Percentiles rank a stretch among this genome's conserved stretches.
phyloP scores from a whole-genome alignment of 2,888 invertebrate species.

The Villa cingulata region DNA sequence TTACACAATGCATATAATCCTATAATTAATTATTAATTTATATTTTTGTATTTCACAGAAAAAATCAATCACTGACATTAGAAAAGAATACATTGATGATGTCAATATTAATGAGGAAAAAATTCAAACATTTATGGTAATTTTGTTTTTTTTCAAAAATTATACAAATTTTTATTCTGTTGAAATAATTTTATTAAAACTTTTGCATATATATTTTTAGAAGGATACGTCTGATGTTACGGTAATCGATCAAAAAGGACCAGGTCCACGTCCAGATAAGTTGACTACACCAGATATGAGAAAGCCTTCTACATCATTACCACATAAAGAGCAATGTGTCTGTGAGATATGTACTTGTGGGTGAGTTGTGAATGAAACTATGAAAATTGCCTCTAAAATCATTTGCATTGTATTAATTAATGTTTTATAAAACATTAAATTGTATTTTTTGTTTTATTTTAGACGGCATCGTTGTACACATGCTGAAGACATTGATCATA shows the following conservation, averaged over 20 bases:
- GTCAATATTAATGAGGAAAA: too few relatives aligned
- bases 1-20: too few relatives aligned
- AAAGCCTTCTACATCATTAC: background rate
- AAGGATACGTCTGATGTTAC: background rate
- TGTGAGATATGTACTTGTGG: constrained; percentile 86
- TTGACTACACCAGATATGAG: background rate
- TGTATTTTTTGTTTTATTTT: constrained; percentile 18
- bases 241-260: background rate
- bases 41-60: background rate
- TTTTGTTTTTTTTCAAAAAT: too few relatives aligned
- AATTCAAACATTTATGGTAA: too few relatives aligned
- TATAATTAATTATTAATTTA: too few relatives aligned
- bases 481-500: constrained; percentile 24
- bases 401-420: too few relatives aligned
- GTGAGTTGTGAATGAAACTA: too few relatives aligned
- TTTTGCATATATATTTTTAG: background rate
- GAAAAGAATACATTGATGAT: too few relatives aligned
- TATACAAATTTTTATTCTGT: background rate
- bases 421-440: too few relatives aligned
- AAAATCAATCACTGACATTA: background rate
- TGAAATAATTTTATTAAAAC: background rate
- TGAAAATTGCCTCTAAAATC: too few relatives aligned
- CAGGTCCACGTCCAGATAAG: background rate
- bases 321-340: constrained; percentile 65
- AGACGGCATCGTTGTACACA: constrained; percentile 79